These are phyloP conservation scores for Irena cyanogastra DNA, from an alignment of 2,113 vertebrate genomes.

Conservation along the genomic window DNA sequence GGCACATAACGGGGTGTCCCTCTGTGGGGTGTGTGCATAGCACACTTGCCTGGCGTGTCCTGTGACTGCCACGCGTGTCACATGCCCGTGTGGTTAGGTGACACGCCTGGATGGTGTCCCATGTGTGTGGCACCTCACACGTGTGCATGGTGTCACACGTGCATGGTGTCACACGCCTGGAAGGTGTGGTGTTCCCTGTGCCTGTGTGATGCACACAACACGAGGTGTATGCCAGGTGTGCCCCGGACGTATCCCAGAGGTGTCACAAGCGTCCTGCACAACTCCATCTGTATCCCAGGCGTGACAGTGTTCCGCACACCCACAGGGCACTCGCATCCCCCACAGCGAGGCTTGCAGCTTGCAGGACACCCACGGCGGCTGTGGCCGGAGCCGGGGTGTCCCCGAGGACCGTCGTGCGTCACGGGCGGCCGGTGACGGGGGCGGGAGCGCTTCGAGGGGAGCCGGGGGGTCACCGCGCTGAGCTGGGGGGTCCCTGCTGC, in stretches of 20 bases:
- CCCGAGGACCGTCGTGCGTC: background rate
- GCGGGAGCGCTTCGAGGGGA: background rate
- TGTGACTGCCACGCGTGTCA: rapidly evolving
- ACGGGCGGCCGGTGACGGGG: background rate
- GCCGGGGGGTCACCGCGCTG: background rate
- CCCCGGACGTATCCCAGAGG: background rate
- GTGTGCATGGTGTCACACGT: rapidly evolving
- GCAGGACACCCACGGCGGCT: background rate
- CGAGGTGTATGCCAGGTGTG: rapidly evolving
- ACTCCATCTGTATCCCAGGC: background rate
- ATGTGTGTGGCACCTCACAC: rapidly evolving
- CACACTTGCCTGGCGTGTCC: rapidly evolving
- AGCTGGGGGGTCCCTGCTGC: background rate
- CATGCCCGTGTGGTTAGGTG: rapidly evolving
- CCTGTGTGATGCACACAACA: rapidly evolving
- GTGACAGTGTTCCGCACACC: background rate
- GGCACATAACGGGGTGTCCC: rapidly evolving
- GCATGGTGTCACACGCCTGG: background rate
- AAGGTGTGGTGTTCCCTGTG: rapidly evolving
- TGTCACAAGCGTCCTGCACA: background rate
- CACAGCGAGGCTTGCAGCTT: rapidly evolving
- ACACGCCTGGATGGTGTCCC: background rate
- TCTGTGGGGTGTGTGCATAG: rapidly evolving
- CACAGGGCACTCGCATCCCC: rapidly evolving
- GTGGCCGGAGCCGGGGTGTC: background rate